Evolutionary conservation across 2,888 invertebrate species (phyloP), one percentile per base, ranked within the genome.

Genomic region (Apotomis betuletana): DNA sequence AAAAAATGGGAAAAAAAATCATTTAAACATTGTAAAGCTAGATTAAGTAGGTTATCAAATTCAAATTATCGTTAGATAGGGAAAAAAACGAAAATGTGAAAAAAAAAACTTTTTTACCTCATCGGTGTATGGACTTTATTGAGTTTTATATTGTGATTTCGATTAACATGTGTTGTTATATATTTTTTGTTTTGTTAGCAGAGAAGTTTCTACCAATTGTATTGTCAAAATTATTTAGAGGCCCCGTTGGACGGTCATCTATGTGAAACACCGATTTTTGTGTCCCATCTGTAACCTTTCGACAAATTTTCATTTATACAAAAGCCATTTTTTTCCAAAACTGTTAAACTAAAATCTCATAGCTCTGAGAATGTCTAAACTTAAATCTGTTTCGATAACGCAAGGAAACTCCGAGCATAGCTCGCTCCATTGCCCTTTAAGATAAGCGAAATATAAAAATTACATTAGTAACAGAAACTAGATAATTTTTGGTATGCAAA

Each of bases 41-140:
- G 57, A 1, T 6, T 71, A 72, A 68, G 72, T 72, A 72, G 72
- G 72, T 72, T 72, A 72, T 72, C 72, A 67, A 72, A 72, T 72
- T 72, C 36, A 72, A 67, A 72, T 49, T 72, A 67, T 71, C 63
- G 51, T 57, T 72, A 72, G 72, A 72, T 72, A 72, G 72, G 71
- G 72, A 62, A 58, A 68, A 72, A 72, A 68, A n/a, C 51, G 59
- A 72, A 72, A 72, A 72, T 72, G 72, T 72, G 62, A 58, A 72
- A 72, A 72, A 70, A 72, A 72, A 71, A 62, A 63, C 55, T 55
- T 62, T 67, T 58, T 58, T 70, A 70, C 60, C 70, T 70, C 63
- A 58, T 69, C 54, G 52, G 70, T 59, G 59, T 70, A 61, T 60
- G 60, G 51, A 63, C 3, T 57, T 57, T 67, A 58, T 61, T 70